Conservation (phyloP, 2,113 vertebrate genomes). For the Galeopterus variegatus region DNA sequence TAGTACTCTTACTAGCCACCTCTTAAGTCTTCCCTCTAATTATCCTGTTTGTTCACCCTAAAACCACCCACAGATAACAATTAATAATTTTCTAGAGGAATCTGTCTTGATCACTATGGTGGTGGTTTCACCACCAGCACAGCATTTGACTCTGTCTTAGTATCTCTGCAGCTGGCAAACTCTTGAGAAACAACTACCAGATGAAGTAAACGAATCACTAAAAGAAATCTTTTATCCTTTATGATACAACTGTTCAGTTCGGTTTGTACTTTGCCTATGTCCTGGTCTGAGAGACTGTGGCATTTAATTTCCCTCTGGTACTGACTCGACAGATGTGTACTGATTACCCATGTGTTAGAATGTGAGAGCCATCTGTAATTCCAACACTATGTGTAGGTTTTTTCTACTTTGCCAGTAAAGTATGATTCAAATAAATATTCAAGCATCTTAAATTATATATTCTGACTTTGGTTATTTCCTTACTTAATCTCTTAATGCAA, state of each 20-base stretch:
- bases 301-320: background rate
- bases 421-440: constrained; percentile 41
- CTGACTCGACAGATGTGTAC: background rate
- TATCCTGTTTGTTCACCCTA: background rate
- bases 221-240: background rate
- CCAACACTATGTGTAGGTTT: background rate
- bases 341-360: background rate
- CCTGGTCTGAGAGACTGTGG: background rate
- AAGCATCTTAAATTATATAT: background rate
- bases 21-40: background rate
- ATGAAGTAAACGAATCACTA: constrained; percentile 1
- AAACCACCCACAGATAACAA: constrained; percentile 25
- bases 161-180: background rate
- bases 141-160: background rate
- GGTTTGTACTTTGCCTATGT: background rate
- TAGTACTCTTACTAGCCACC: background rate
- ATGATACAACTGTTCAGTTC: background rate
- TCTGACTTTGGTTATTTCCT: background rate
- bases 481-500: background rate
- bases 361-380: background rate
- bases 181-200: background rate
- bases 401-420: background rate
- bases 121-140: background rate
- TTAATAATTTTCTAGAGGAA: background rate
- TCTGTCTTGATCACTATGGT: background rate